Evolutionary conservation across 2,113 vertebrate species (phyloP).

Genomic region (Ascaphus truei): DNA sequence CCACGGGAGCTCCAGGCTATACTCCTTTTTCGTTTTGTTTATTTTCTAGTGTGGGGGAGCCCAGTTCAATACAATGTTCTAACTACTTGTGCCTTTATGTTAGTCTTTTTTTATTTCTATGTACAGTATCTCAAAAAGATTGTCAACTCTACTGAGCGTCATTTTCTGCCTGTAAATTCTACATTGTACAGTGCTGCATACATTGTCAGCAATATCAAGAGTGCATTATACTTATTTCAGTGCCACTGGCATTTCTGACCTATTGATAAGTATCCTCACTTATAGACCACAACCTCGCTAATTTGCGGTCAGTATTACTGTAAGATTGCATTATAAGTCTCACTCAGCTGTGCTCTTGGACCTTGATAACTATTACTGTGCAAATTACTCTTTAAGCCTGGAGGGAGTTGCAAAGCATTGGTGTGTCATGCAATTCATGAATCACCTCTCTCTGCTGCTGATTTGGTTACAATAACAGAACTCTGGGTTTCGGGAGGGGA

Average conservation of each 20-base stretch:
- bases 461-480: neutral
- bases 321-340: slow-evolving; percentile 1
- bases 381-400: neutral
- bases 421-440: neutral
- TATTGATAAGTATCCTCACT: neutral
- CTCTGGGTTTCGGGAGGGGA: neutral
- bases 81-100: too few relatives aligned
- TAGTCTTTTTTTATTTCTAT: too few relatives aligned
- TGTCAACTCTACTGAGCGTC: too few relatives aligned
- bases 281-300: slow-evolving; percentile 6
- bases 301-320: neutral
- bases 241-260: neutral
- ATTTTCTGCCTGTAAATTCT: neutral
- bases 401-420: neutral
- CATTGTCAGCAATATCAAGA: too few relatives aligned
- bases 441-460: neutral
- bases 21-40: too few relatives aligned
- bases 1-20: too few relatives aligned
- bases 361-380: neutral
- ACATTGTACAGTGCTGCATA: too few relatives aligned
- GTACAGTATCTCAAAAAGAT: too few relatives aligned
- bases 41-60: too few relatives aligned
- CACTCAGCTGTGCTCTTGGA: neutral
- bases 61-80: too few relatives aligned
- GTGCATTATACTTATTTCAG: neutral